Conservation (phyloP, 2,113 vertebrate species). For the Carassius auratus region DNA sequence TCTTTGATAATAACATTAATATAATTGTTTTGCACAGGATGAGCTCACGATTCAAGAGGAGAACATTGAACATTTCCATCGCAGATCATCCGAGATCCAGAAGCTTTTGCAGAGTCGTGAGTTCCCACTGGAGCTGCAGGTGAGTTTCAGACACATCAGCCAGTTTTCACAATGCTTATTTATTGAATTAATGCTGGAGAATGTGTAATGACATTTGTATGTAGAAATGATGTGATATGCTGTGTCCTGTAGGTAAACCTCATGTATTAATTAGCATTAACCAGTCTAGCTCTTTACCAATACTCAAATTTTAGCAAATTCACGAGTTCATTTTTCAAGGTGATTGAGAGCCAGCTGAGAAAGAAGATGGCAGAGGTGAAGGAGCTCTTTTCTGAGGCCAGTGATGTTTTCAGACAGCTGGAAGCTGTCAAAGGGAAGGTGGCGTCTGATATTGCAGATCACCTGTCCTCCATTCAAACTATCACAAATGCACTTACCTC, state of each 20-base stretch:
- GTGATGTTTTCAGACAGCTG: slow-evolving; percentile 65
- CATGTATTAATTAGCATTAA: not conserved
- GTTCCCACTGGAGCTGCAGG: slow-evolving; percentile 87
- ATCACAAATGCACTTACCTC: slow-evolving; percentile 61
- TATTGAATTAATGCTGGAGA: too few species aligned
- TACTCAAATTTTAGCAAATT: not conserved
- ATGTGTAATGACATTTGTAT: not conserved
- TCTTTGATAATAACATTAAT: too few species aligned
- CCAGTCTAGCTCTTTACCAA: not conserved
- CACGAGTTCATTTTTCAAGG: slow-evolving; percentile 52
- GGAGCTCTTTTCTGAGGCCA: slow-evolving; percentile 67
- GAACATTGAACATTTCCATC: slow-evolving; percentile 78
- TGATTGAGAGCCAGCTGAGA: slow-evolving; percentile 72
- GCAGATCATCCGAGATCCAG: slow-evolving; percentile 81
- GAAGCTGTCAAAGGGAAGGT: slow-evolving; percentile 60
- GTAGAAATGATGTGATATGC: not conserved
- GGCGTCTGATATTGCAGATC: slow-evolving; percentile 57
- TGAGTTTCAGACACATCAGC: slow-evolving; percentile 52
- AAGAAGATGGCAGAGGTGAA: slow-evolving; percentile 70
- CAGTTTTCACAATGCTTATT: not conserved
- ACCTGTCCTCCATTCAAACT: slow-evolving; percentile 56
- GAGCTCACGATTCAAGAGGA: slow-evolving; percentile 80
- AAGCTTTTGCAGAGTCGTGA: slow-evolving; percentile 82
- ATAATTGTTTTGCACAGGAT: slow-evolving; percentile 70
- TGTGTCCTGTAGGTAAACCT: not conserved